Evolutionary conservation across 2,797 vertebrate species (phyloP), one percentile per base, ranked within the genome.

Genomic region (Cichlasoma orientale): DNA sequence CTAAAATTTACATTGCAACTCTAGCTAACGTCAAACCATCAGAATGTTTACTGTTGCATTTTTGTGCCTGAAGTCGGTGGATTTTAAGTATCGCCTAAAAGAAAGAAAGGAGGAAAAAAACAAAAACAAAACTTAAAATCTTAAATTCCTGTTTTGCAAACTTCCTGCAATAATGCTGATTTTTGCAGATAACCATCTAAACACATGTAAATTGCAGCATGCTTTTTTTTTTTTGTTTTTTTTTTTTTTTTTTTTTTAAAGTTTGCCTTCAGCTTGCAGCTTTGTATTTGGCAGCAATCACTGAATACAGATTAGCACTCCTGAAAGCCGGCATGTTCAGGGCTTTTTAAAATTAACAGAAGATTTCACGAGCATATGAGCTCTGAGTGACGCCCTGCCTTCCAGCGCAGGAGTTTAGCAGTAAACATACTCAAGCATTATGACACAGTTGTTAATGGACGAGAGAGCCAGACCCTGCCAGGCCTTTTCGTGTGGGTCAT

Each of bases 401-500:
- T 78, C 66, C 27, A 73, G 29, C 14, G 47, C 4, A 19, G 69
- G 50, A 31, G 56, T 68, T 72, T 36, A 19, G 2, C 14, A 57
- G 50, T 61, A 31, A 36, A 75, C 55, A 38, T 29, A 29, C 58
- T 79, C 5, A 25, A 41, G 29, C 41, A 66, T 70, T 63, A 72
- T 57, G 74, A 83, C 77, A 80, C 66, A 47, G 53, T 75, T 82
- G 72, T 79, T 78, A 77, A 78, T 74, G 72, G 72, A 59, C 14
- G 54, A 70, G 27, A 68, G n/a, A 72, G 36, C 21, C 71, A 3
- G 5, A 54, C 31, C 33, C 77, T 59, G 66, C 80, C 80, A 52
- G 74, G 13, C 59, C 44, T 78, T 88, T 72, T 82, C 70, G 80
- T 14, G 61, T 68, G 77, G 87, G 77, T 86, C 84, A 88, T 80